phyloP scores from a whole-genome alignment of 1,140 invertebrate genomes.

The Thaumetopoea pityocampa region DNA sequence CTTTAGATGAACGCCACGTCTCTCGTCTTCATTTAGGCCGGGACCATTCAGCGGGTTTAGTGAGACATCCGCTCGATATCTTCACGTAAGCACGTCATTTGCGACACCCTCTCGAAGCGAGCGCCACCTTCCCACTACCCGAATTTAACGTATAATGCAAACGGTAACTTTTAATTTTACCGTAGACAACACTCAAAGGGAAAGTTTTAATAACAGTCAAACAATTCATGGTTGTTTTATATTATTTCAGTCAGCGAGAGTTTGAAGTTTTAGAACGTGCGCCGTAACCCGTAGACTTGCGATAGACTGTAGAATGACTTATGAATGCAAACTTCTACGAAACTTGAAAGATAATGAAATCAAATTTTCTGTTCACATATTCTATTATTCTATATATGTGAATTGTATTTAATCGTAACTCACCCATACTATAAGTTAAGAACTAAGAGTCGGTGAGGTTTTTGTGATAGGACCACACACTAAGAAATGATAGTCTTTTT shows the following conservation, averaged over 20 bases:
- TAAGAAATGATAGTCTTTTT: too few relatives aligned
- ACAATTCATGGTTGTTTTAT: conserved; percentile 36
- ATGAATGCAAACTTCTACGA: conserved; percentile 32
- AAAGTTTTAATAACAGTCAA: conserved; percentile 38
- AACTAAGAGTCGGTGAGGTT: too few relatives aligned
- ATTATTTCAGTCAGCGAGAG: conserved; percentile 25
- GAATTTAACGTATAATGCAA: conserved; percentile 32
- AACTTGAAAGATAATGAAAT: conserved; percentile 28
- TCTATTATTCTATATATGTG: too few relatives aligned
- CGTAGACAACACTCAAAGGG: conserved; percentile 25
- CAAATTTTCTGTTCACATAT: conserved; percentile 8
- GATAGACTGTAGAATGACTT: conserved; percentile 23
- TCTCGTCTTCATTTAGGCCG: conserved; percentile 57
- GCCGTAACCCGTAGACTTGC: conserved; percentile 29
- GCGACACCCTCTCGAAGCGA: conserved; percentile 33
- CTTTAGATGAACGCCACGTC: conserved; percentile 36
- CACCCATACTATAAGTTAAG: too few relatives aligned
- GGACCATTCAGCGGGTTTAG: conserved; percentile 52
- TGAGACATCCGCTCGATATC: conserved; percentile 44
- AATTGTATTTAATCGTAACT: too few relatives aligned
- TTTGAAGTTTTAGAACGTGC: conserved; percentile 31
- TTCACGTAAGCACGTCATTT: conserved; percentile 56
- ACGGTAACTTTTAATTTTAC: conserved; percentile 37
- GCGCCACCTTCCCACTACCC: conserved; percentile 6
- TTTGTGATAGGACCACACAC: too few relatives aligned